phyloP scores from a whole-genome alignment of 2,113 vertebrate species.

The Craseonycteris thonglongyai region DNA sequence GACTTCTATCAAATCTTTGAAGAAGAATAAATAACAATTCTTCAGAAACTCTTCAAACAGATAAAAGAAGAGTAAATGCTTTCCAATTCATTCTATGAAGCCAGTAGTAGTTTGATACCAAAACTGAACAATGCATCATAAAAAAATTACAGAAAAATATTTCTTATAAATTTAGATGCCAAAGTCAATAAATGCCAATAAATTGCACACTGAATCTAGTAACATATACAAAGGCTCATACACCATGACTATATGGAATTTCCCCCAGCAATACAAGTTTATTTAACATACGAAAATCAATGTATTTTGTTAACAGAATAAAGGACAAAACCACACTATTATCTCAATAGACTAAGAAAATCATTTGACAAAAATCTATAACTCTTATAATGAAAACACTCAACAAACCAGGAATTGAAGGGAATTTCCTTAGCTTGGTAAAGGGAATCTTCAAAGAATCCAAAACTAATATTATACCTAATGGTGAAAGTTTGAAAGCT shows the following conservation, averaged over 20 bases:
- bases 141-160: background rate
- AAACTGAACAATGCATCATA: background rate
- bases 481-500: background rate
- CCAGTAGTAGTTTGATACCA: background rate
- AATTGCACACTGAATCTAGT: background rate
- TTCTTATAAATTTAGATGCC: background rate
- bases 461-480: background rate
- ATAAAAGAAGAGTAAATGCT: background rate
- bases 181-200: background rate
- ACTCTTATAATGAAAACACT: background rate
- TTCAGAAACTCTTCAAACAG: background rate
- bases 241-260: background rate
- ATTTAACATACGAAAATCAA: background rate
- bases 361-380: background rate
- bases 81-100: background rate
- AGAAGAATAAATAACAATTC: background rate
- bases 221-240: background rate
- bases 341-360: background rate
- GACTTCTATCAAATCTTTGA: background rate
- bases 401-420: background rate
- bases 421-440: background rate
- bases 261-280: background rate
- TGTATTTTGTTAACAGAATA: background rate
- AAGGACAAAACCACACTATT: background rate
- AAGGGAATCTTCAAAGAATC: background rate